Evolutionary conservation across 2,113 vertebrate genomes (phyloP).

Genomic region (Anthoscopus minutus): DNA sequence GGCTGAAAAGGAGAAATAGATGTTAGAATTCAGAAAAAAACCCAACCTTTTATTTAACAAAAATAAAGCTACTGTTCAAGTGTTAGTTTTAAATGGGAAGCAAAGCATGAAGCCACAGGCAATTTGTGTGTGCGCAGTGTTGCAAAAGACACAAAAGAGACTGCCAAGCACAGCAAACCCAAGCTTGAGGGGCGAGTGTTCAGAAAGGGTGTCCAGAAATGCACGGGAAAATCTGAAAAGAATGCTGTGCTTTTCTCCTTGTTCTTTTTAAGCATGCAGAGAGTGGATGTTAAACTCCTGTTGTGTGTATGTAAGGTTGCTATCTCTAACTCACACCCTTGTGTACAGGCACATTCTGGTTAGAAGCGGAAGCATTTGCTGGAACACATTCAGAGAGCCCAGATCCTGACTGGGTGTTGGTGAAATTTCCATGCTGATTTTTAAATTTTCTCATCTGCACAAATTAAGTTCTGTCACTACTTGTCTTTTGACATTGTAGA

Average conservation of each 20-base stretch:
- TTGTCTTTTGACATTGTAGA: constrained; percentile 9
- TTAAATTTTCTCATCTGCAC: constrained; percentile 9
- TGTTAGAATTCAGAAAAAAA: not conserved
- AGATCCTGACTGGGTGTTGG: not conserved
- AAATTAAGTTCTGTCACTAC: constrained; percentile 6
- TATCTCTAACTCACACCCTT: not conserved
- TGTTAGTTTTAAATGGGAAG: constrained; percentile 52
- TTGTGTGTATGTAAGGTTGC: not conserved
- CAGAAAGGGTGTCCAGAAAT: not conserved
- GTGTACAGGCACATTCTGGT: not conserved
- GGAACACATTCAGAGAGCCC: not conserved
- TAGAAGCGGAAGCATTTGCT: not conserved
- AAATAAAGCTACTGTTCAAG: constrained; percentile 52
- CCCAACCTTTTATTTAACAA: not conserved
- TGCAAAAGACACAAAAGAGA: constrained; percentile 35
- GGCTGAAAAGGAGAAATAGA: not conserved
- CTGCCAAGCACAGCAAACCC: constrained; percentile 22
- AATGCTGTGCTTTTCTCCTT: not conserved
- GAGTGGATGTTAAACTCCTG: not conserved
- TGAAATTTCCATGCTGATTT: constrained; percentile 7
- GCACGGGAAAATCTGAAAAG: not conserved
- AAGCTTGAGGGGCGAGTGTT: not conserved
- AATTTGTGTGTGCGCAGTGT: not conserved
- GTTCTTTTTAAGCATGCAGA: not conserved
- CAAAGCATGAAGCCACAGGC: constrained; percentile 46